Evolutionary conservation across 2,113 vertebrate species (phyloP), one percentile per base, ranked within the genome.

Genomic region (Butastur rufipennis): DNA sequence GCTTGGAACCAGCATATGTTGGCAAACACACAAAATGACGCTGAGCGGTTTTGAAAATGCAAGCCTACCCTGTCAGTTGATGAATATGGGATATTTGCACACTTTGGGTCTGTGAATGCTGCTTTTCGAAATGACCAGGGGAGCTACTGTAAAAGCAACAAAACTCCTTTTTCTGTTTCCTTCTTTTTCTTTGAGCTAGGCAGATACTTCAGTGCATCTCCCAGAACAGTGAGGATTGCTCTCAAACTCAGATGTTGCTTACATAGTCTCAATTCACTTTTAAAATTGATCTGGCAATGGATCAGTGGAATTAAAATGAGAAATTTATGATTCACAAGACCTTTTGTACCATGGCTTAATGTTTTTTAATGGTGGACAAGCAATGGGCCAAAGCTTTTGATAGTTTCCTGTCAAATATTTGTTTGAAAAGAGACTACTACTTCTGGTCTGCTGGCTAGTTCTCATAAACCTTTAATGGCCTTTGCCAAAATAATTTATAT

Each of bases 401-500:
- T 68, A 74, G 63, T 93, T 97, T 91, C 95, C 91, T 94, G 73
- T 90, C 89, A 95, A 95, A 63, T 93, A 84, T 59, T 94, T 95
- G 80, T 84, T 95, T 78, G 67, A 88, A 75, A 93, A 86, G 81
- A 84, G 90, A 79, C 94, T 92, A 92, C 94, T 89, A 43, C 68
- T 97, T 93, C 70, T 93, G 63, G 62, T 86, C 66, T 80, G 17
- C 62, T 96, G 96, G 93, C 92, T 96, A 95, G 81, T 96, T 89
- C 88, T 97, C 59, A 93, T 95, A 92, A 96, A 89, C 47, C 55
- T 84, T 95, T 97, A 91, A 95, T 94, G 61, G 26, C 56, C 56
- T 88, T 94, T 97, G 90, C 88, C 90, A 97, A 95, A 94, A 95
- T 97, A 90, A 97, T 97, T 94, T 92, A 21, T 97, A 72, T 96